Percentiles rank a stretch among this genome's conserved stretches.
These are phyloP conservation scores for Aplochiton taeniatus DNA, from an alignment of 2,797 vertebrate genomes.

Conservation along the genomic window DNA sequence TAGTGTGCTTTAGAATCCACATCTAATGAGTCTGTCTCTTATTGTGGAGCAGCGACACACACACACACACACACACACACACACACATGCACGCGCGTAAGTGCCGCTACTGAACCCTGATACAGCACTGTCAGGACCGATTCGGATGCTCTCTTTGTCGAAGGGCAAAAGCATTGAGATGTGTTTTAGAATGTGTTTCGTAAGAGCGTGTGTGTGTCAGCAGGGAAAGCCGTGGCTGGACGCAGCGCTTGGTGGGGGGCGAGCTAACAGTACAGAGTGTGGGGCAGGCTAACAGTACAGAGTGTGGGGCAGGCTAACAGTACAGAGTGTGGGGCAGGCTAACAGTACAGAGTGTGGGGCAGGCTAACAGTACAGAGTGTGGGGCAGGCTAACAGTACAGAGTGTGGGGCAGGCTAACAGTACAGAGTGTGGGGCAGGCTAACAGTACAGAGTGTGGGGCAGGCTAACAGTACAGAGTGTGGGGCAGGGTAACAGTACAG, in stretches of 20 bases:
- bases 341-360: constrained; percentile 41
- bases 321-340: constrained; percentile 36
- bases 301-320: constrained; percentile 46
- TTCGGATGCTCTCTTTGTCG: too few species aligned
- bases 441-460: constrained; percentile 41
- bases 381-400: constrained; percentile 45
- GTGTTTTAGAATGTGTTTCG: neutral
- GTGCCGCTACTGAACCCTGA: too few species aligned
- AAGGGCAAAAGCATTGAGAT: too few species aligned
- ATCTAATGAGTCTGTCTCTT: constrained; percentile 56
- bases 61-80: neutral
- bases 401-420: constrained; percentile 46
- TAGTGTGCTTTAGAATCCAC: constrained; percentile 59
- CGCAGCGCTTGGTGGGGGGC: constrained; percentile 54
- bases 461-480: constrained; percentile 37
- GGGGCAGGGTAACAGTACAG: constrained; percentile 44
- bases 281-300: constrained; percentile 45
- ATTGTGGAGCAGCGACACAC: constrained; percentile 23
- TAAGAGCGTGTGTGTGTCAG: too few species aligned
- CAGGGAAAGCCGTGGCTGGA: constrained; percentile 57
- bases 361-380: constrained; percentile 37
- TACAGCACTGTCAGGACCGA: too few species aligned
- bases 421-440: constrained; percentile 36
- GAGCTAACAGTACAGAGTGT: constrained; percentile 37
- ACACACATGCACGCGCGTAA: neutral